These are phyloP conservation scores for Sarcophaga caerulescens DNA, from an alignment of 2,888 invertebrate species.

Conservation along the genomic window DNA sequence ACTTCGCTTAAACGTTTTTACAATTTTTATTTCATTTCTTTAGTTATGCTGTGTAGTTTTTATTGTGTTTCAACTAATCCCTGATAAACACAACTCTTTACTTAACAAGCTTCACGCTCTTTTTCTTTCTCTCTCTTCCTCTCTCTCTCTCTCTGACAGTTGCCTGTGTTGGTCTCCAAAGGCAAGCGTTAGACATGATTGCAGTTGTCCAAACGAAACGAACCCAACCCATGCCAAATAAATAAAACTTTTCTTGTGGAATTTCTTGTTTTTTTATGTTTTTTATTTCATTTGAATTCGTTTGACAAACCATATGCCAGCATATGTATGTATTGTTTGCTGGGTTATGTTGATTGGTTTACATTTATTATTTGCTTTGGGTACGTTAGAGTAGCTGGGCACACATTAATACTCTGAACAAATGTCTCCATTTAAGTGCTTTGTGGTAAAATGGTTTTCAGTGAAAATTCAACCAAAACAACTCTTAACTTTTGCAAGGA, in stretches of 20 bases:
- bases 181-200: conserved; percentile 35
- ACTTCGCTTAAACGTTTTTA: not conserved
- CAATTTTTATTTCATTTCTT: conserved; percentile 2
- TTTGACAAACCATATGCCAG: not conserved
- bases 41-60: conserved; percentile 6
- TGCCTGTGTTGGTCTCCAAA: conserved; percentile 7
- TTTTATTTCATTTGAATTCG: not conserved
- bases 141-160: not conserved
- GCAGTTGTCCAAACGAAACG: not conserved
- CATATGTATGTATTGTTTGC: not conserved
- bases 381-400: conserved; percentile 2
- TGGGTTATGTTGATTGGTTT: not conserved
- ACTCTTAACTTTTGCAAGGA: conserved; percentile 3
- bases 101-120: conserved; percentile 33
- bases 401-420: conserved; percentile 11
- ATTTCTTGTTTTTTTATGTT: not conserved
- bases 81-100: conserved; percentile 60
- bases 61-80: conserved; percentile 45
- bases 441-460: conserved; percentile 45
- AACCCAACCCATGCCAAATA: not conserved
- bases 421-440: conserved; percentile 57
- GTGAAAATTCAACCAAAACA: conserved; percentile 28
- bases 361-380: not conserved
- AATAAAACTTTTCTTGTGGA: not conserved
- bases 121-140: not conserved